Conservation (phyloP, 2,888 invertebrate species). For the Noctua comes region DNA sequence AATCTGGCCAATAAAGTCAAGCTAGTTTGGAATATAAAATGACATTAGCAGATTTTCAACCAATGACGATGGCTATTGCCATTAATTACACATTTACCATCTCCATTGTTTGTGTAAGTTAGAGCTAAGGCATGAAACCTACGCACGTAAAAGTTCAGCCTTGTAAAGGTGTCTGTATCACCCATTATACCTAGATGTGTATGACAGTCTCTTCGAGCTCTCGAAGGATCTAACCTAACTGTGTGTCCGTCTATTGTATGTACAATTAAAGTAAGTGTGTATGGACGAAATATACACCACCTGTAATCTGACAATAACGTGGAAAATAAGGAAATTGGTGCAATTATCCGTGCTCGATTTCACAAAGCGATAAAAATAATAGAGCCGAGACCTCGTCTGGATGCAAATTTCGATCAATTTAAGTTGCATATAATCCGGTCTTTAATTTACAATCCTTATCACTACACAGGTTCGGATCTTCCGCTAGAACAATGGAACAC, state of each 20-base stretch:
- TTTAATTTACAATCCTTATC: neutral
- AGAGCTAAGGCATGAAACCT: neutral
- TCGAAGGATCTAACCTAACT: neutral
- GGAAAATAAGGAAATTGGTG: neutral
- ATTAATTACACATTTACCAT: neutral
- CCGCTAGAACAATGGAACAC: conserved; percentile 93
- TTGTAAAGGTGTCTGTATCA: neutral
- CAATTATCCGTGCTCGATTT: neutral
- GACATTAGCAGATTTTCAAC: neutral
- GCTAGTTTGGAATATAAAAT: neutral
- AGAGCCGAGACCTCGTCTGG: neutral
- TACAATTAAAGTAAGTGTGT: neutral
- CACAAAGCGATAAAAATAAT: neutral
- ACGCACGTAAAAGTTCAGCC: neutral
- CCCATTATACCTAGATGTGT: neutral
- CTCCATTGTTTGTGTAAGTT: neutral
- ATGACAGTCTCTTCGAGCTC: neutral
- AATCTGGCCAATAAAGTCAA: neutral
- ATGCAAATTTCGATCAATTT: neutral
- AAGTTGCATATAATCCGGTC: neutral
- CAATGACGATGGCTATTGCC: neutral
- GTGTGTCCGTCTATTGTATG: neutral
- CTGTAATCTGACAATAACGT: neutral
- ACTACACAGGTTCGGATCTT: conserved; percentile 93
- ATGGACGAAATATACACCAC: neutral